Conservation (phyloP, 2,797 vertebrate genomes). For the Fundulus diaphanus region DNA sequence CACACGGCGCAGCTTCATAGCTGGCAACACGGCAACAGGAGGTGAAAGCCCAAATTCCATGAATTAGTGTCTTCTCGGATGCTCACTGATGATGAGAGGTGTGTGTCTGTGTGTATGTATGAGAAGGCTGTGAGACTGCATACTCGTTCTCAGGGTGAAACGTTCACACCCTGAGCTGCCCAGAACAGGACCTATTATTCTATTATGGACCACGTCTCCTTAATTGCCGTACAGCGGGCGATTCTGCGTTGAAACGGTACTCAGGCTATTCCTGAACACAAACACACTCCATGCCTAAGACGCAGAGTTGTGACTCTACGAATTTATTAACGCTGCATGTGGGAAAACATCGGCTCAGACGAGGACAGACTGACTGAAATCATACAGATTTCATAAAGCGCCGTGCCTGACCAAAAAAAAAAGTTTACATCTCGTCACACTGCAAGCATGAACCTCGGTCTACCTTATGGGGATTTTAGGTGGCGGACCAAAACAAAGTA, state of each 20-base stretch:
- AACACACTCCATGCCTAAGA: neutral
- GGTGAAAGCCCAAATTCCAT: conserved; percentile 15
- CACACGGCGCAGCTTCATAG: conserved; percentile 13
- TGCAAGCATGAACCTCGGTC: too few species aligned
- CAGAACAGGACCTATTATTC: neutral
- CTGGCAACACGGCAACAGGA: neutral
- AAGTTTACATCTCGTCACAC: too few species aligned
- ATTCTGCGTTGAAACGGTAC: neutral
- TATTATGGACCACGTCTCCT: neutral
- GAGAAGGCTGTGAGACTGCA: neutral
- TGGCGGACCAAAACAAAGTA: too few species aligned
- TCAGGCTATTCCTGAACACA: neutral
- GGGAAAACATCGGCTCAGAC: neutral
- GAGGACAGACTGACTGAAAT: neutral
- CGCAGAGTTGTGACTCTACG: neutral
- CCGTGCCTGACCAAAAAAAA: too few species aligned
- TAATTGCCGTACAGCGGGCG: neutral
- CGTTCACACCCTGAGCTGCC: conserved; percentile 8
- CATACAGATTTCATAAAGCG: neutral
- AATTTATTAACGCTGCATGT: neutral
- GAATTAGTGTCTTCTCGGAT: conserved; percentile 15
- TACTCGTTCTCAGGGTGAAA: conserved; percentile 1
- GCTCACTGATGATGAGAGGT: neutral
- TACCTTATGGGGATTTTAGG: too few species aligned
- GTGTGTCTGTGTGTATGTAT: neutral